Percentiles rank a stretch among this genome's conserved stretches.
These are phyloP conservation scores for Platycnemis pennipes DNA, from an alignment of 2,888 invertebrate species.

Conservation along the genomic window DNA sequence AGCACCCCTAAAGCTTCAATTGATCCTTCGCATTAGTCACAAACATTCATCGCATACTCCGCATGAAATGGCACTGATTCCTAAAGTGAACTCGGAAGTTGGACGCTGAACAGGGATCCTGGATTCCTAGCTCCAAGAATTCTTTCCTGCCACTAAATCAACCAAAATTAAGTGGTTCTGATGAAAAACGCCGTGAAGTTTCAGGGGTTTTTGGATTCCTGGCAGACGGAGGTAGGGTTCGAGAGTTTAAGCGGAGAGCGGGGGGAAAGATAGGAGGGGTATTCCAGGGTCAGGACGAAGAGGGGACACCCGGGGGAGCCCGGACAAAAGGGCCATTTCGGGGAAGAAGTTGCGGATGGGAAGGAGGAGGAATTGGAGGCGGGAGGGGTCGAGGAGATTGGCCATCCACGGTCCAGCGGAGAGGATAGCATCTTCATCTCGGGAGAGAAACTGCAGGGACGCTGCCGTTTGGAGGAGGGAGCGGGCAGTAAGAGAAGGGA, in stretches of 20 bases:
- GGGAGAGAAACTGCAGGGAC: constrained; percentile 2
- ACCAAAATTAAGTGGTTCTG: neutral
- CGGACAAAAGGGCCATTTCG: constrained; percentile 31
- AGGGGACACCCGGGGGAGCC: neutral
- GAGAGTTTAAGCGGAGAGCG: neutral
- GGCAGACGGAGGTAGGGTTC: neutral
- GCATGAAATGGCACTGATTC: neutral
- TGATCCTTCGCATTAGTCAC: neutral
- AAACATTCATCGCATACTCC: neutral
- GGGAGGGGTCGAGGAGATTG: constrained; percentile 14
- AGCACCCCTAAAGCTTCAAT: neutral
- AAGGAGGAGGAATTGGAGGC: neutral
- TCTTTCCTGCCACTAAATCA: neutral
- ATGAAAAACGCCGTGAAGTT: constrained; percentile 1
- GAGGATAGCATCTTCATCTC: constrained; percentile 60
- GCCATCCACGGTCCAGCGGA: constrained; percentile 32
- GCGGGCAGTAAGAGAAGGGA: constrained; percentile 1
- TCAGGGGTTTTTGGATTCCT: neutral
- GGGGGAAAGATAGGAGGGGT: neutral
- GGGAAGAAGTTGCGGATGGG: constrained; percentile 34
- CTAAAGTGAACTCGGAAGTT: neutral
- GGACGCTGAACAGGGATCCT: neutral
- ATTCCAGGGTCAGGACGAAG: neutral
- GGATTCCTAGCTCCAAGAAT: neutral
- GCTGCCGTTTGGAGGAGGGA: neutral